Evolutionary conservation across 2,888 invertebrate genomes (phyloP), one percentile per base, ranked within the genome.

Genomic region (Lamellibrachia columna): DNA sequence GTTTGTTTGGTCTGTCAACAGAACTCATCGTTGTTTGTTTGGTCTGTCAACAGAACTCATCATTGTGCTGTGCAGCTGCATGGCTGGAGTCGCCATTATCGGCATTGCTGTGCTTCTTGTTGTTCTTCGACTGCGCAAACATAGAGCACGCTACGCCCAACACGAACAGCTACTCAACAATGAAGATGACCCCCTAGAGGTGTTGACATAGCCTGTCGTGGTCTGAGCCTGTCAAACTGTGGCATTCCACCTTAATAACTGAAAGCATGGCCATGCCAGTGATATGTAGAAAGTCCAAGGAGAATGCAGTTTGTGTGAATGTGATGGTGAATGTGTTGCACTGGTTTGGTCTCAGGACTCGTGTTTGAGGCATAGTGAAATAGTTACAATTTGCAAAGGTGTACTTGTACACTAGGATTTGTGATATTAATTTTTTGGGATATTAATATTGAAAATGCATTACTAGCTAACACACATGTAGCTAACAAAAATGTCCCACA

Each of bases 151-250:
- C 75, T 75, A 75, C 22, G 75, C 75, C 75, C 75, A 75, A 22
- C 75, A 75, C 75, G 75, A 75, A n/a, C 75, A 75, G 22, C 75
- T 75, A 22, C 75, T 75, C 75, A 75, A 75, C 75, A 75, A 75
- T n/a, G 75, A 75, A 11, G 75, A 22, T 15, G 75, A 75, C 4
- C 75, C 75, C 6, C 75, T 75, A 15, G 75, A 75, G 3, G 22
- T 15, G 75, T 2, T n/a, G 6, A 75, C 75, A 6, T 75, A 75
- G 22, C 22, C 22, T 75, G 75, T 75, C 75, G 22, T 22, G 6
- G 75, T 22, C 4, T n/a, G 22, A 75, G 15, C n/a, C 75, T 75
- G 15, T 22, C 22, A 75, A 75, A 75, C 75, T 75, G 22, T 75
- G 75, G 22, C 75, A 75, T 75, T 75, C 75, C 75, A 75, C 75